Percentiles rank a stretch among this genome's conserved stretches.
Conservation (phyloP, 2,113 vertebrate species). For the Eulemur macaco region DNA sequence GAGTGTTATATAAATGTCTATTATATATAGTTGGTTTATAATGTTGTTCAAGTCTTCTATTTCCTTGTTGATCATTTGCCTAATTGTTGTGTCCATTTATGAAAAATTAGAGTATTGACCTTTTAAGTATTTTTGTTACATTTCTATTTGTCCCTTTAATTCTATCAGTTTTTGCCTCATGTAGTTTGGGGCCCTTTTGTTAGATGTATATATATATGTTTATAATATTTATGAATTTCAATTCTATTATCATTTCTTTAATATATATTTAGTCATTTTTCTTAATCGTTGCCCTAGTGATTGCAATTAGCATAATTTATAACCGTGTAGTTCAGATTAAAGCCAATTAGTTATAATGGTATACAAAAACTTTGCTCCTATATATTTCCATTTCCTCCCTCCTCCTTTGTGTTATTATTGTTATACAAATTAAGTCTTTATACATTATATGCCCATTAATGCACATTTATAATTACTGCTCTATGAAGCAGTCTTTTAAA, state of each 20-base stretch:
- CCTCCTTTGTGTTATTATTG: background rate
- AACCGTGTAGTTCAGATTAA: background rate
- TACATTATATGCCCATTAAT: background rate
- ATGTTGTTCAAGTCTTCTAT: background rate
- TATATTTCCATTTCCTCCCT: background rate
- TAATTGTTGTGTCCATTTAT: background rate
- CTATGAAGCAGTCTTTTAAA: background rate
- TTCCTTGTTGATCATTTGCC: background rate
- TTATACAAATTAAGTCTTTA: background rate
- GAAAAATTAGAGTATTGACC: background rate
- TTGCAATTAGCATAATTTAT: background rate
- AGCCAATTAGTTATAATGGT: background rate
- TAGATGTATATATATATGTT: background rate
- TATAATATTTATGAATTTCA: background rate
- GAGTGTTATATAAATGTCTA: background rate
- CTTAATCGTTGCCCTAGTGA: background rate
- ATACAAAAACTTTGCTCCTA: background rate
- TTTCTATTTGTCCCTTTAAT: background rate
- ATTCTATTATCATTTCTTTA: background rate
- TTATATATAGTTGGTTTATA: background rate
- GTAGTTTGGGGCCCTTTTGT: background rate
- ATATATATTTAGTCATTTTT: background rate
- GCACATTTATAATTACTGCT: background rate
- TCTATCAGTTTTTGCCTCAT: background rate
- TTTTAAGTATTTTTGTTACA: background rate